Percentiles rank a stretch among this genome's conserved stretches.
phyloP scores from a whole-genome alignment of 1,140 invertebrate species.

The Helicoverpa armigera region DNA sequence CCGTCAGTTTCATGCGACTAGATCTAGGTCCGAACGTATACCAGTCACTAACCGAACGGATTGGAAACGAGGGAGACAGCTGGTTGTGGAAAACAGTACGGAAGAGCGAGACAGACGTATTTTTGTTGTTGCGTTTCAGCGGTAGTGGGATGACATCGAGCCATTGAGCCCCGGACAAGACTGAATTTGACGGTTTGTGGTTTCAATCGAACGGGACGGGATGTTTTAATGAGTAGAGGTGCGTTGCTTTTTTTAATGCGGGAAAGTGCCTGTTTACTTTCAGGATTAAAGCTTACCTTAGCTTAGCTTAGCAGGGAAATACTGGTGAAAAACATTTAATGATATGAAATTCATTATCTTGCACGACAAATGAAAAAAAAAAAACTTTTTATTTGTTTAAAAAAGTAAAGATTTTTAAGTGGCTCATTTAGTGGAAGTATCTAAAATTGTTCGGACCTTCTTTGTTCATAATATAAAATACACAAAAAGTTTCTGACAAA shows the following conservation, averaged over 20 bases:
- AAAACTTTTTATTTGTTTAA: too few relatives aligned
- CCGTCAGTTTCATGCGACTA: slow-evolving; percentile 61
- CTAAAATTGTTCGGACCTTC: too few relatives aligned
- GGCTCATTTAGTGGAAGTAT: too few relatives aligned
- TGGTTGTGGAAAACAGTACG: neutral
- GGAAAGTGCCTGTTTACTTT: neutral
- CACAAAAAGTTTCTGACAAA: too few relatives aligned
- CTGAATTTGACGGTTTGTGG: slow-evolving; percentile 57
- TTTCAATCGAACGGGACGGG: slow-evolving; percentile 47
- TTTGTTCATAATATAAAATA: neutral
- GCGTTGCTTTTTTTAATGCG: slow-evolving; percentile 20
- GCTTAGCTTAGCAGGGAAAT: too few relatives aligned
- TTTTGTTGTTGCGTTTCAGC: slow-evolving; percentile 40
- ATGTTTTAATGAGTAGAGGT: slow-evolving; percentile 50
- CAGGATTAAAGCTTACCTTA: too few relatives aligned
- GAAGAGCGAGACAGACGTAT: slow-evolving; percentile 37
- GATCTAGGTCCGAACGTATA: slow-evolving; percentile 51
- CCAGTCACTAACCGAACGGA: slow-evolving; percentile 48
- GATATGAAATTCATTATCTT: too few relatives aligned
- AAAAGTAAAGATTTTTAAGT: too few relatives aligned
- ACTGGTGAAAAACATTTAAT: too few relatives aligned
- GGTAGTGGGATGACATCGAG: slow-evolving; percentile 51
- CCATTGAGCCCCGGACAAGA: slow-evolving; percentile 49
- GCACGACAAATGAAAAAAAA: too few relatives aligned
- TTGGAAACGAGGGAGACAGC: slow-evolving; percentile 39